Evolutionary conservation across 2,113 vertebrate genomes (phyloP), one percentile per base, ranked within the genome.

Genomic region (Falcunculus frontatus): DNA sequence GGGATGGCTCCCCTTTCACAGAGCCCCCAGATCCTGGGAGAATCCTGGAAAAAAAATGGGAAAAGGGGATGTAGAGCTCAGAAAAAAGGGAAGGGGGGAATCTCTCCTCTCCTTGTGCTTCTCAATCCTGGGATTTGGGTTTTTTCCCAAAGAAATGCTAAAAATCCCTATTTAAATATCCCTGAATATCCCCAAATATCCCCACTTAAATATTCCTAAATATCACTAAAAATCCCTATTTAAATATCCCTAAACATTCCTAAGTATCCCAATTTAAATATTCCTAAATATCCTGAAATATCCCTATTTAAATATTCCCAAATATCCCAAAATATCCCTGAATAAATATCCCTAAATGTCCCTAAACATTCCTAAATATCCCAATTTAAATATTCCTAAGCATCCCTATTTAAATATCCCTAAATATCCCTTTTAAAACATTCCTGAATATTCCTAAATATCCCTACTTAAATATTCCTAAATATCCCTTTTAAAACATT

Each of bases 21-120:
- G 13, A 56, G 13, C 12, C 7, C 59, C 49, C 15, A 4, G 21
- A 44, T 65, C 33, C 50, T 0, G 21, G 50, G 50, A 65, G 37
- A 53, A 53, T 42, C 46, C 29, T 2, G 21, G 13, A 19, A 22
- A 52, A 55, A 46, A 56, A 15, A 15, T 0, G 27, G 62, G 50
- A 11, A 46, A 56, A 46, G 62, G 5, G 41, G 62, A 55, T 16
- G 49, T 0, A 7, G 76, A 65, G 49, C 19, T 55, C 4, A 1
- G 39, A 6, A 16, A 3, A 55, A 30, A 25, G 39, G 76, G 39
- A 10, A 16, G 7, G 14, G 7, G 10, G 50, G 16, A 46, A 56
- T 67, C 2, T 55, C 0, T 9, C 11, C 18, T 37, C 4, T 30
- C 7, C 62, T 30, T 2, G 26, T 19, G 39, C 2, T 55, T 44